Percentiles rank a stretch among this genome's conserved stretches.
These are phyloP conservation scores for Laodelphax striatellus DNA, from an alignment of 1,140 invertebrate species.

Conservation along the genomic window DNA sequence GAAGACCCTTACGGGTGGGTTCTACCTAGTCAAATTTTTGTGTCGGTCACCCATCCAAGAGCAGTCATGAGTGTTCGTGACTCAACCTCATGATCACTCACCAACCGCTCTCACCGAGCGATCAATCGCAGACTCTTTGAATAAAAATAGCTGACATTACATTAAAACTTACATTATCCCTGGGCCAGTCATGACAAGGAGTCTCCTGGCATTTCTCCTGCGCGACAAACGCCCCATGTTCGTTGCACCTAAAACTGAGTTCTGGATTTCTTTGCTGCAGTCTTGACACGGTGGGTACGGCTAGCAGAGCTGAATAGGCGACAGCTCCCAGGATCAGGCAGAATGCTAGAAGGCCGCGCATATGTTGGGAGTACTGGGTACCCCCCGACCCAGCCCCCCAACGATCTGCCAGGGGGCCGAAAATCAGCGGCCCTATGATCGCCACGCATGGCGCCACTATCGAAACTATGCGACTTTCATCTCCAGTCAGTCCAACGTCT, in stretches of 20 bases:
- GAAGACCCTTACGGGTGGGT: no score
- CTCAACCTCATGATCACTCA: no score
- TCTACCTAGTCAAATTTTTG: no score
- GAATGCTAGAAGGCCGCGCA: slow-evolving; percentile 53
- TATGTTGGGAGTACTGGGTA: slow-evolving; percentile 36
- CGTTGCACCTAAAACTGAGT: slow-evolving; percentile 55
- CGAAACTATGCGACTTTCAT: slow-evolving; percentile 57
- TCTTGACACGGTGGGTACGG: slow-evolving; percentile 47
- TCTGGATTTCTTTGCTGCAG: slow-evolving; percentile 40
- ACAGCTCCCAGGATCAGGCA: slow-evolving; percentile 52
- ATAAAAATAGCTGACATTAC: no score
- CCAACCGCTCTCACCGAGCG: no score
- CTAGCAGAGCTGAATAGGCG: slow-evolving; percentile 49
- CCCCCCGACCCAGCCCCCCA: slow-evolving; percentile 32
- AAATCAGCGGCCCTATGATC: slow-evolving; percentile 51
- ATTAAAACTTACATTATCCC: slow-evolving; percentile 35
- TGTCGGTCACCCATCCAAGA: no score
- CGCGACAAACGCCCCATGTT: slow-evolving; percentile 46
- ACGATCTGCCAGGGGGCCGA: slow-evolving; percentile 51
- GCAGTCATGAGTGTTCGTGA: no score
- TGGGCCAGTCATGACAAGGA: slow-evolving; percentile 48
- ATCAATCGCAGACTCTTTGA: no score
- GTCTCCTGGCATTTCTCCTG: slow-evolving; percentile 53
- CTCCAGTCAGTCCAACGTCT: slow-evolving; percentile 49
- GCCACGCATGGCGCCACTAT: slow-evolving; percentile 59